These are phyloP conservation scores for Etheostoma perlongum DNA, from an alignment of 2,797 vertebrate species.

Conservation along the genomic window DNA sequence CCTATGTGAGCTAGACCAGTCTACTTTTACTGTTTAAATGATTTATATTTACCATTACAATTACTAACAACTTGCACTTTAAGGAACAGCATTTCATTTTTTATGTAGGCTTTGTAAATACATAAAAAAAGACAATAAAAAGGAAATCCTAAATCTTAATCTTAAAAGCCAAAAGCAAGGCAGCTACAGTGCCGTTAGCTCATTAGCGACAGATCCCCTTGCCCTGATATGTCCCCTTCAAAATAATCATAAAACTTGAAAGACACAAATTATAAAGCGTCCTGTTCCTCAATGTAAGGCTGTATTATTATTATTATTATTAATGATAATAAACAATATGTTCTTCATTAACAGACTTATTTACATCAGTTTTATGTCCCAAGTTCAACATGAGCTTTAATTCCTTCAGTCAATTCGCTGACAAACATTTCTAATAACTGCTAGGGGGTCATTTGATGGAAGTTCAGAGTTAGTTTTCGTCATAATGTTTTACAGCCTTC, in stretches of 20 bases:
- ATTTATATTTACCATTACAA: no score
- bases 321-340: no score
- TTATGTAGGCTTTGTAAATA: no score
- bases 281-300: background rate
- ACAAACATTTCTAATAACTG: background rate
- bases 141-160: no score
- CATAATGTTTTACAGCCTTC: constrained; percentile 37
- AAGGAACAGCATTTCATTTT: no score
- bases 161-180: no score
- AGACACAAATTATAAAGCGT: background rate
- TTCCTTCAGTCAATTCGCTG: background rate
- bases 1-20: no score
- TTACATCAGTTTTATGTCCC: background rate
- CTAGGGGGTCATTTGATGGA: background rate
- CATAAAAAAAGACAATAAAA: no score
- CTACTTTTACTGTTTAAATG: background rate
- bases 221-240: no score
- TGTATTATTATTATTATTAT: constrained; percentile 11
- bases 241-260: background rate
- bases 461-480: constrained; percentile 26
- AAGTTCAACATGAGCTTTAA: background rate
- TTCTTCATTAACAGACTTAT: constrained; percentile 5
- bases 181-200: no score
- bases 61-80: no score
- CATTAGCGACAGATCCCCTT: no score